phyloP scores from a whole-genome alignment of 2,113 vertebrate genomes.

The Caranx ignobilis region DNA sequence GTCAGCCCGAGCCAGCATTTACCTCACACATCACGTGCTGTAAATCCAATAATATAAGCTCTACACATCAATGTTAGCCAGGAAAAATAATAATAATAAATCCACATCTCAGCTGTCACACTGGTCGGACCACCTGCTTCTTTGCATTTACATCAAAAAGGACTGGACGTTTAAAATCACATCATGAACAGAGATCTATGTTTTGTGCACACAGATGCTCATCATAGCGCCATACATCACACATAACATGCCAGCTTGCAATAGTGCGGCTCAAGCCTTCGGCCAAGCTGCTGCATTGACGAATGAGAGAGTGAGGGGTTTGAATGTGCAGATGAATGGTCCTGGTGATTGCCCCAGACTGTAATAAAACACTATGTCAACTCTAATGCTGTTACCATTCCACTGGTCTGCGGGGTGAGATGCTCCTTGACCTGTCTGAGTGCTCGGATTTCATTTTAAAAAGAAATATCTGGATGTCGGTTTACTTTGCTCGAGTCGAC shows the following conservation, averaged over 20 bases:
- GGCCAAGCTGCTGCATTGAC: slow-evolving; percentile 60
- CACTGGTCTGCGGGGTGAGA: slow-evolving; percentile 43
- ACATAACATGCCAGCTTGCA: slow-evolving; percentile 42
- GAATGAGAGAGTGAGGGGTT: slow-evolving; percentile 74
- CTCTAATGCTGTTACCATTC: slow-evolving; percentile 63
- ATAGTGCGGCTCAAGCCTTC: background rate
- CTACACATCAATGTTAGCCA: background rate
- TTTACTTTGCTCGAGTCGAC: slow-evolving; percentile 35
- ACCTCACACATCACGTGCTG: background rate
- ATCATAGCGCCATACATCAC: slow-evolving; percentile 61
- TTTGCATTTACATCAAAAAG: slow-evolving; percentile 37
- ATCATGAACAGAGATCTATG: slow-evolving; percentile 54
- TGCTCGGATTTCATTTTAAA: slow-evolving; percentile 51
- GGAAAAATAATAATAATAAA: background rate
- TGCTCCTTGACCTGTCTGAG: slow-evolving; percentile 46
- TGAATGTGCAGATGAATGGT: slow-evolving; percentile 80
- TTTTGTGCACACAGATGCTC: slow-evolving; percentile 20
- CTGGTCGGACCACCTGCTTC: slow-evolving; percentile 23
- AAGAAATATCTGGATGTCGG: slow-evolving; percentile 49
- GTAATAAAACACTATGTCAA: slow-evolving; percentile 79
- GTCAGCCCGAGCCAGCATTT: background rate
- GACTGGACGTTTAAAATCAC: slow-evolving; percentile 49
- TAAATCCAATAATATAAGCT: slow-evolving; percentile 25
- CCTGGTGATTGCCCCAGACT: slow-evolving; percentile 67
- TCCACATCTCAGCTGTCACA: background rate